Conservation (phyloP, 1,140 invertebrate genomes). For the Ctenoplectra terminalis region DNA sequence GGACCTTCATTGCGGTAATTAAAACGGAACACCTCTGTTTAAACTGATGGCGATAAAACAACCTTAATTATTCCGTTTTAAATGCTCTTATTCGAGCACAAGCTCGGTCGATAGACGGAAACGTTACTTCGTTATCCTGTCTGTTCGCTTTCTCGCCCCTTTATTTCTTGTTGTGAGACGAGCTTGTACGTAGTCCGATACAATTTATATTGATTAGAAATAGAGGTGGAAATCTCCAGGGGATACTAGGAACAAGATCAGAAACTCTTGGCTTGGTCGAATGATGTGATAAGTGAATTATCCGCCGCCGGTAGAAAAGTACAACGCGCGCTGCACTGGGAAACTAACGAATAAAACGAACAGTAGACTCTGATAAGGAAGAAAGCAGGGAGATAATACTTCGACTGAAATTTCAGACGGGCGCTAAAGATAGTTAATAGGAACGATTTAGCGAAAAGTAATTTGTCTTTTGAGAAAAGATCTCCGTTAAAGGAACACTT, state of each 20-base stretch:
- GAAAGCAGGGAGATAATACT: background rate
- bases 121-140: background rate
- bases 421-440: background rate
- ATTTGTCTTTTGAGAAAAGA: background rate
- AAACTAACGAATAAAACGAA: background rate
- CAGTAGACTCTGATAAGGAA: too few relatives aligned
- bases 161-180: background rate
- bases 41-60: background rate
- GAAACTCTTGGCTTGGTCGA: background rate
- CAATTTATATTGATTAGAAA: slow-evolving; percentile 74
- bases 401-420: too few relatives aligned
- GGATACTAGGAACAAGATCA: slow-evolving; percentile 13
- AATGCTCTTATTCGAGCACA: too few relatives aligned
- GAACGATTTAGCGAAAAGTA: too few relatives aligned
- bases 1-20: slow-evolving; percentile 25
- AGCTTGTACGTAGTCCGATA: slow-evolving; percentile 61
- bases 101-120: background rate
- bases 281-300: slow-evolving; percentile 40
- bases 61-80: slow-evolving; percentile 30
- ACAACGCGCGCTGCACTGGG: background rate
- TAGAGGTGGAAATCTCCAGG: slow-evolving; percentile 14
- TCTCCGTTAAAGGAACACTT: background rate
- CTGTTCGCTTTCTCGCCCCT: too few relatives aligned
- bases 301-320: background rate
- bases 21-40: slow-evolving; percentile 37